Evolutionary conservation across 92 coral and sea anemone genomes (phyloP).

Genomic region (Bergia sp.): DNA sequence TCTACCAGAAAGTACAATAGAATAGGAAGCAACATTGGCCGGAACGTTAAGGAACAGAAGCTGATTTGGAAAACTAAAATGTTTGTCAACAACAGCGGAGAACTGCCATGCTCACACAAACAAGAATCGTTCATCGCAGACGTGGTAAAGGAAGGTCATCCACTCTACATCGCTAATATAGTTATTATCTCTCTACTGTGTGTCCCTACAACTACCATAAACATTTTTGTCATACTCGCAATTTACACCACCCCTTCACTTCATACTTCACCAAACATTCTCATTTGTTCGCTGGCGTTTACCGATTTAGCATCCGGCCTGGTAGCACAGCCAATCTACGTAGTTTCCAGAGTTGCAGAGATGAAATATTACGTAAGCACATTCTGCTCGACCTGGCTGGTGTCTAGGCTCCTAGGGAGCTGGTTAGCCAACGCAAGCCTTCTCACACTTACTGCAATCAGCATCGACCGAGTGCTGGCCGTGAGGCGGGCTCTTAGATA

Average conservation of each 20-base stretch:
- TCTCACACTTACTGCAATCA: slow-evolving; percentile 30
- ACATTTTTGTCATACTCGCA: slow-evolving; percentile 17
- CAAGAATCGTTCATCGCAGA: slow-evolving; percentile 33
- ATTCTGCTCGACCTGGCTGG: slow-evolving; percentile 41
- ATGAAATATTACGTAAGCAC: slow-evolving; percentile 21
- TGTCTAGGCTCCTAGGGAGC: slow-evolving; percentile 37
- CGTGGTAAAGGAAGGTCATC: not conserved
- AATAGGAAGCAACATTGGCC: not conserved
- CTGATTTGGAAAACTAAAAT: not conserved
- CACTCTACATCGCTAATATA: slow-evolving; percentile 18
- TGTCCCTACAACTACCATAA: slow-evolving; percentile 22
- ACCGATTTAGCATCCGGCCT: slow-evolving; percentile 45
- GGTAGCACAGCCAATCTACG: slow-evolving; percentile 38
- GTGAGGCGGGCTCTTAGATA: slow-evolving; percentile 28
- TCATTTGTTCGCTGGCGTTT: slow-evolving; percentile 38
- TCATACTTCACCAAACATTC: slow-evolving; percentile 34
- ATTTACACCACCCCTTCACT: slow-evolving; percentile 38
- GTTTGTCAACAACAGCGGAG: not conserved
- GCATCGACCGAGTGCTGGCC: slow-evolving; percentile 37
- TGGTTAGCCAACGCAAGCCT: slow-evolving; percentile 38
- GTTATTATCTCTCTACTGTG: slow-evolving; percentile 17
- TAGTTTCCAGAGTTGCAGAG: slow-evolving; percentile 35
- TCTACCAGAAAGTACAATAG: not conserved
- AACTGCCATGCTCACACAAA: slow-evolving; percentile 12
- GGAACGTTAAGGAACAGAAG: not conserved